phyloP scores from a whole-genome alignment of 2,797 vertebrate species.

The Rhabdophis nuchalis region DNA sequence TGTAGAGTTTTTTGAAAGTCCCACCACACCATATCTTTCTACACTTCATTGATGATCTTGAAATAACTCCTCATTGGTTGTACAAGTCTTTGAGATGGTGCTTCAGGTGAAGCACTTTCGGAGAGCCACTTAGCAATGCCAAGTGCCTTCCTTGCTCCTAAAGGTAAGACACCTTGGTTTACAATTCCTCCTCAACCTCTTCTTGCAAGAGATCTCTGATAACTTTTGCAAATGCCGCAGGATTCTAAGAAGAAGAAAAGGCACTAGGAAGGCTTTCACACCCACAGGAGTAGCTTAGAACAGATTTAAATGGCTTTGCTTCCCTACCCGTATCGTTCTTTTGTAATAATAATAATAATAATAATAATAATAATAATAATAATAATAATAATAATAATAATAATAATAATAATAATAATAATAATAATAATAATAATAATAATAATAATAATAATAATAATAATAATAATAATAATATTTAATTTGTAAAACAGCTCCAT shows the following conservation, averaged over 20 bases:
- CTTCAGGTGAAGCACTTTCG: not conserved
- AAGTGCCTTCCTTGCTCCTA: not conserved
- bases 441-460: too few species aligned
- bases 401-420: too few species aligned
- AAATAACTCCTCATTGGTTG: not conserved
- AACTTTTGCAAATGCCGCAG: not conserved
- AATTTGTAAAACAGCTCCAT: too few species aligned
- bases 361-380: too few species aligned
- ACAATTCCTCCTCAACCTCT: not conserved
- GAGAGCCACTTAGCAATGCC: not conserved
- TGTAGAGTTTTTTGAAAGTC: not conserved
- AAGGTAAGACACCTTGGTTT: not conserved
- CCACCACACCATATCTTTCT: not conserved
- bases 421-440: too few species aligned
- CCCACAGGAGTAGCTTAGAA: not conserved
- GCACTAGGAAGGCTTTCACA: not conserved
- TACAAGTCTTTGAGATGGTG: not conserved
- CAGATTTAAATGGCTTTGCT: not conserved
- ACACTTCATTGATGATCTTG: not conserved
- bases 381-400: too few species aligned
- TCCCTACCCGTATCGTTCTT: not conserved
- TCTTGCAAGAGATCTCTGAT: not conserved
- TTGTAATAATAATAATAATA: too few species aligned
- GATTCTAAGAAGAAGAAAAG: not conserved
- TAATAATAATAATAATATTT: too few species aligned